phyloP scores from a whole-genome alignment of 1,140 invertebrate species.

The Matsumurasca onukii region DNA sequence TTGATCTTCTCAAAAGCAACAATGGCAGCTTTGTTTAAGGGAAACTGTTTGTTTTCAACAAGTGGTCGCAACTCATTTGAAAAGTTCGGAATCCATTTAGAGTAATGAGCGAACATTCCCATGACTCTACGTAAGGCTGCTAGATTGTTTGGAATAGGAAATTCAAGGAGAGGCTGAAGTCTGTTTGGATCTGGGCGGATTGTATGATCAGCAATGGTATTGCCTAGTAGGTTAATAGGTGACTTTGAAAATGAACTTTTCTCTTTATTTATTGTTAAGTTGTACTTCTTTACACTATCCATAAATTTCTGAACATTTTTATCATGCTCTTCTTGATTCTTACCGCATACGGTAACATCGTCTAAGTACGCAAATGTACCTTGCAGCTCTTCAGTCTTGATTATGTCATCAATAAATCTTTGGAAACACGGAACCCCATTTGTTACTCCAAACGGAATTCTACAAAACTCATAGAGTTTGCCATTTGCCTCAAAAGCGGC shows the following conservation, averaged over 20 bases:
- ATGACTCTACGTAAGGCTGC: not conserved
- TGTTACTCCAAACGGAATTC: constrained; percentile 38
- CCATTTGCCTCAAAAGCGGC: not conserved
- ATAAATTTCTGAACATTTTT: not conserved
- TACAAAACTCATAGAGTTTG: constrained; percentile 5
- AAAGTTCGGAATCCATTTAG: not conserved
- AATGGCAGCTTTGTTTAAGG: not conserved
- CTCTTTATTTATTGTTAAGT: not conserved
- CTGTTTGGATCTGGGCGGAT: not conserved
- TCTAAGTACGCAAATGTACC: constrained; percentile 1
- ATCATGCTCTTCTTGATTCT: constrained; percentile 11
- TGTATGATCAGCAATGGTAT: not conserved
- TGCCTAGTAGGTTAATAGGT: not conserved
- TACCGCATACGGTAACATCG: constrained; percentile 23
- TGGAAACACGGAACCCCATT: constrained; percentile 34
- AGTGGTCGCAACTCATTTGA: not conserved
- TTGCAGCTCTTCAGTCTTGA: not conserved
- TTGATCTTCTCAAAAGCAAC: not conserved
- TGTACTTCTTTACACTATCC: not conserved
- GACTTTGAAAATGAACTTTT: not conserved
- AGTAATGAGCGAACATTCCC: not conserved
- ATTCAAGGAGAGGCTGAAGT: not conserved
- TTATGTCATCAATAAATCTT: constrained; percentile 23
- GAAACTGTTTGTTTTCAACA: not conserved
- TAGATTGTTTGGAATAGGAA: not conserved